Percentiles rank a stretch among this genome's conserved stretches.
phyloP scores from a whole-genome alignment of 1,140 invertebrate species.

The Dendroctonus ponderosae region DNA sequence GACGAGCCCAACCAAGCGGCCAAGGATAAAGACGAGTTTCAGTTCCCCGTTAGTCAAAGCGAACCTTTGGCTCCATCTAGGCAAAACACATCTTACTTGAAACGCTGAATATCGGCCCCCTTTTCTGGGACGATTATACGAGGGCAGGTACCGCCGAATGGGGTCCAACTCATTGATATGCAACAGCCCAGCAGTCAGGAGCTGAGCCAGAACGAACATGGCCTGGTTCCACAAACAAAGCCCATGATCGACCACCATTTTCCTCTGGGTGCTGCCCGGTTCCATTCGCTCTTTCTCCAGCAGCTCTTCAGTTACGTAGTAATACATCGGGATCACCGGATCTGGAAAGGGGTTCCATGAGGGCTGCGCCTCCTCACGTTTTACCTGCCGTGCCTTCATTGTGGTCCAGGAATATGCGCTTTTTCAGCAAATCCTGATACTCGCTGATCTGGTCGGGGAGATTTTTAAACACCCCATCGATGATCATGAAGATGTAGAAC shows the following conservation, averaged over 20 bases:
- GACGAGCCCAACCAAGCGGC: background rate
- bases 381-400: slow-evolving; percentile 69
- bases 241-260: slow-evolving; percentile 62
- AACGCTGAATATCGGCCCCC: slow-evolving; percentile 94
- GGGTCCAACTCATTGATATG: slow-evolving; percentile 96
- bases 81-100: slow-evolving; percentile 66
- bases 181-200: slow-evolving; percentile 83
- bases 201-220: slow-evolving; percentile 89
- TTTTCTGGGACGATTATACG: slow-evolving; percentile 87
- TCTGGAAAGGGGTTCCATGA: slow-evolving; percentile 53
- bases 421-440: slow-evolving; percentile 82
- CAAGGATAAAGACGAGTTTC: too few relatives aligned
- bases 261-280: slow-evolving; percentile 67
- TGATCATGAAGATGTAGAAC: slow-evolving; percentile 94
- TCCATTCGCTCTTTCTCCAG: slow-evolving; percentile 72
- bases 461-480: slow-evolving; percentile 89
- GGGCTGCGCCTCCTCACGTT: background rate
- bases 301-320: slow-evolving; percentile 81
- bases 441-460: slow-evolving; percentile 89
- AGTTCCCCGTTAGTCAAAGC: background rate
- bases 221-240: slow-evolving; percentile 88
- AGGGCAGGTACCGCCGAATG: slow-evolving; percentile 91
- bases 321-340: slow-evolving; percentile 83
- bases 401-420: slow-evolving; percentile 67
- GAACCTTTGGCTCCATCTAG: background rate